Evolutionary conservation across 2,113 vertebrate genomes (phyloP), one percentile per base, ranked within the genome.

Genomic region (Perognathus longimembris): DNA sequence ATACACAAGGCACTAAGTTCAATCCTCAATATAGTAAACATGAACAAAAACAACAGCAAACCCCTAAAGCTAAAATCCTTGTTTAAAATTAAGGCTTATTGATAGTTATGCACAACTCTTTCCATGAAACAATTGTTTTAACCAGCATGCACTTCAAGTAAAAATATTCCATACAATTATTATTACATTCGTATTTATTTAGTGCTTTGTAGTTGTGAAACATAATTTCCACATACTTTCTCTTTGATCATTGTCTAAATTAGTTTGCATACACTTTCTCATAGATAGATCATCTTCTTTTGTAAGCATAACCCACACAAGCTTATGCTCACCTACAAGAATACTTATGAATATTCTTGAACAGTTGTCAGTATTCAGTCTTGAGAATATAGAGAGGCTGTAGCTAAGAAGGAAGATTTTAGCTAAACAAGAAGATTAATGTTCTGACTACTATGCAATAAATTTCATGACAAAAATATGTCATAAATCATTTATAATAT

Each of bases 381-480:
- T 90, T 28, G 45, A 88, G 34, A 76, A 63, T 67, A 45, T 30
- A 63, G 4, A 85, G 50, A 38, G 11, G n/a, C 38, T 78, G 36
- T 50, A 71, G 28, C 79, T n/a, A 79, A 83, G 40, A 7, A 66
- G 22, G 24, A 85, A 54, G 28, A 61, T 73, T 86, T 75, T 76
- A 89, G 28, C 63, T 77, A 83, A 92, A 38, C 18, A 91, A 88
- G 42, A 71, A 91, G 82, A 95, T 71, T 69, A 86, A 91, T 90
- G 66, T 83, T 18, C 82, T 94, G 12, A 82, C 57, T 1, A 79
- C 9, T 11, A 79, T 26, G 30, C 3, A 94, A 93, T 85, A 73
- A 87, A 85, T 96, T 95, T 93, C 79, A 88, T 82, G 45, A 85
- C 61, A 90, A 89, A 91, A 73, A 45, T 75, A 83, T 59, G 38